Evolutionary conservation across 1,140 invertebrate species (phyloP).

Genomic region (Mercenaria mercenaria): DNA sequence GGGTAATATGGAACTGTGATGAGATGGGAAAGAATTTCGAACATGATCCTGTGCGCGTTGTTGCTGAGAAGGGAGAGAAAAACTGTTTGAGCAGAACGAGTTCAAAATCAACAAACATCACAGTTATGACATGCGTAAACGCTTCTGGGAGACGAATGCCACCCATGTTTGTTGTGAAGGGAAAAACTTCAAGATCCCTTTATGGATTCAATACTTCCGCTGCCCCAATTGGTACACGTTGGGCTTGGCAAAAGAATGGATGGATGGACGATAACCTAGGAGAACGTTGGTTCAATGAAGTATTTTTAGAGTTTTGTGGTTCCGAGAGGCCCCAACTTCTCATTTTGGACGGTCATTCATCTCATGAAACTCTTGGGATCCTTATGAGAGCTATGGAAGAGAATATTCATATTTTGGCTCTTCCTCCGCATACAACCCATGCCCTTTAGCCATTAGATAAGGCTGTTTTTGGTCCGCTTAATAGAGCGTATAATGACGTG

Average conservation of each 20-base stretch:
- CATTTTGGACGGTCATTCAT: conserved; percentile 71
- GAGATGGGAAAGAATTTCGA: too few relatives aligned
- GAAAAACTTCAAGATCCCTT: too few relatives aligned
- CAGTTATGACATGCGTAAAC: too few relatives aligned
- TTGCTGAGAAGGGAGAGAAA: too few relatives aligned
- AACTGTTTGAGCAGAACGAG: too few relatives aligned
- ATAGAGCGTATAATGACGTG: background rate
- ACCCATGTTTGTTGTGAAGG: too few relatives aligned
- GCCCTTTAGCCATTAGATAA: conserved; percentile 3
- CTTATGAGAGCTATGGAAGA: conserved; percentile 59
- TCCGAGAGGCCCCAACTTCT: conserved; percentile 63
- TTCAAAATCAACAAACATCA: too few relatives aligned
- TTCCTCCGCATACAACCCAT: conserved; percentile 74
- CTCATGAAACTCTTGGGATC: conserved; percentile 68
- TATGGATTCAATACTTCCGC: too few relatives aligned
- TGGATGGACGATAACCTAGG: conserved; percentile 65
- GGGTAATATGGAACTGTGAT: too few relatives aligned
- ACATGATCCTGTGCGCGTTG: too few relatives aligned
- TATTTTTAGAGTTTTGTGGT: conserved; percentile 63
- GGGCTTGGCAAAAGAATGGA: conserved; percentile 57
- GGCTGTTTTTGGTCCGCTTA: conserved; percentile 35
- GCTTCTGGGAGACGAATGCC: too few relatives aligned
- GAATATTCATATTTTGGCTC: conserved; percentile 69
- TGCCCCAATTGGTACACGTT: too few relatives aligned
- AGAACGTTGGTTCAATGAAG: conserved; percentile 62